Evolutionary conservation across 37 sponge, comb jelly and placozoan species (phyloP), one percentile per base, ranked within the genome.

Genomic region (Bolinopsis microptera): DNA sequence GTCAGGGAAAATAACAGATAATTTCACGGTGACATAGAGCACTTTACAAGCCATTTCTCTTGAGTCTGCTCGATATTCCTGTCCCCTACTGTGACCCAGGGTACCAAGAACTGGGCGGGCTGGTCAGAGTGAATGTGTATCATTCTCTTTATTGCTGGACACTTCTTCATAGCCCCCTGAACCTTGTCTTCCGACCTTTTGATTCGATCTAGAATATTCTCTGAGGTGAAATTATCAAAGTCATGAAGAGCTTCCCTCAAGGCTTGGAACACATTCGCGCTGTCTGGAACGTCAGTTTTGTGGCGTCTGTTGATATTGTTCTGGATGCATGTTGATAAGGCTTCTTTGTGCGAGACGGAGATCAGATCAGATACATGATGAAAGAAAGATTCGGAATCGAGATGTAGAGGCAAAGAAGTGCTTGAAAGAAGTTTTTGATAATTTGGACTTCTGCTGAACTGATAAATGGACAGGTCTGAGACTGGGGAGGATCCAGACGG

Each of bases 401-500:
- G 80, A 34, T 77, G 80, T 3, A 77, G 1, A 18, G 80, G 80
- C 13, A 77, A 16, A 16, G 80, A 77, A 5, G 80, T 77, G 37
- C 18, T 77, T 31, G 37, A 28, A 34, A 77, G 80, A 16, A 77
- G 80, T 32, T 32, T 77, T 34, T 77, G 80, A 35, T 77, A 77
- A 36, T 77, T 77, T 0, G 32, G 3, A 77, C 80, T 77, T 18
- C 18, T 77, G 1, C 33, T 36, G 32, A 77, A 77, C 35, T 77
- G 80, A 35, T 77, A 35, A 18, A 77, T 77, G 36, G 80, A 77
- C 37, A 77, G 36, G 80, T 77, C 80, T 32, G 80, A 77, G 21
- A 77, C 80, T 22, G 80, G 80, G 18, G 35, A 77, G 5, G 80
- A 77, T 32, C 80, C 35, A 77, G 80, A 77, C 0, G 80, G 34